Evolutionary conservation across 1,140 invertebrate species (phyloP).

Genomic region (Heliconius hewitsoni): DNA sequence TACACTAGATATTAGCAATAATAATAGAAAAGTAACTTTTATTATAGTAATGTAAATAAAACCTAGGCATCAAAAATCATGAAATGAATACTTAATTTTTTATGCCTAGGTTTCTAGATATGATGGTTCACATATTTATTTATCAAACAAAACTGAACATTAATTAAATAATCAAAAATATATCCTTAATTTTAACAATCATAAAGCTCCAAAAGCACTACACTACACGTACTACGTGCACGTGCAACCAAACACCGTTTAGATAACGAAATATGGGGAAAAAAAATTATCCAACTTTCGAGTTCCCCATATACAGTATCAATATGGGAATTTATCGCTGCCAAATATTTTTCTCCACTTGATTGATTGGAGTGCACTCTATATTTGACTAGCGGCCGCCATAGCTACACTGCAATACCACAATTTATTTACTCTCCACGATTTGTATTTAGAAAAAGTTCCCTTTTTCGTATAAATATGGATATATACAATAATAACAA

Average conservation of each 20-base stretch:
- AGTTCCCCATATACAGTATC: background rate
- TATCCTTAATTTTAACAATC: no score
- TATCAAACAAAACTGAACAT: no score
- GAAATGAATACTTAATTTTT: no score
- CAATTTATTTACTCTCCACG: background rate
- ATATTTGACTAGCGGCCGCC: background rate
- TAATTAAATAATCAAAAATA: no score
- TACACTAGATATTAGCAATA: no score
- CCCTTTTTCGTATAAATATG: background rate
- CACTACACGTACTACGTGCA: no score
- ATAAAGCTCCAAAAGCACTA: background rate
- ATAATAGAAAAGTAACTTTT: no score
- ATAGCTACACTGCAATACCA: background rate
- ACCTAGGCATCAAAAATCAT: no score
- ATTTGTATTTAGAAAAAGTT: background rate
- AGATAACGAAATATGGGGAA: background rate
- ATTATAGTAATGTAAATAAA: no score
- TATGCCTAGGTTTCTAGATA: no score
- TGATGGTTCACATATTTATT: no score
- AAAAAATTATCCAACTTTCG: background rate
- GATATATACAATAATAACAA: background rate
- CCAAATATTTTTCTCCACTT: slow-evolving; percentile 4
- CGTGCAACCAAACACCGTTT: background rate
- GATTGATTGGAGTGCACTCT: slow-evolving; percentile 10
- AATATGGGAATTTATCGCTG: background rate